phyloP scores from a whole-genome alignment of 2,888 invertebrate species.

The Oxycera nigricornis region DNA sequence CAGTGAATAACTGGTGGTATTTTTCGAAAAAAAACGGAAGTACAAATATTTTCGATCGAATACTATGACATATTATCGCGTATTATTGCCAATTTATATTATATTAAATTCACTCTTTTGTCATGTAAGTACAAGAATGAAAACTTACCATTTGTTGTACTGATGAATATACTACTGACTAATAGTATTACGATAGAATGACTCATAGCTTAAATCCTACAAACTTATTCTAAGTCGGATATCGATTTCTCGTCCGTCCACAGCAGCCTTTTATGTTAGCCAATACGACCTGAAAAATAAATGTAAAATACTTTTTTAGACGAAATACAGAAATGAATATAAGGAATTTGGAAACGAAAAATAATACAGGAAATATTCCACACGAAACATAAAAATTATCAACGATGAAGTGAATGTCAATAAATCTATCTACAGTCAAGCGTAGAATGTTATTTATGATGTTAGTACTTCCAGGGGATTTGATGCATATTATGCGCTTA shows the following conservation, averaged over 20 bases:
- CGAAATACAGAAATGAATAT: background rate
- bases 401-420: too few relatives aligned
- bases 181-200: constrained; percentile 38
- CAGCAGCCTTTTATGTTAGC: background rate
- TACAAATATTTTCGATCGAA: too few relatives aligned
- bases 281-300: constrained; percentile 22
- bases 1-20: too few relatives aligned
- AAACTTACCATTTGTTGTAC: constrained; percentile 45
- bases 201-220: constrained; percentile 39
- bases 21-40: too few relatives aligned
- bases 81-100: background rate
- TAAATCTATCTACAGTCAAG: too few relatives aligned
- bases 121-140: background rate
- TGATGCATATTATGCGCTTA: too few relatives aligned
- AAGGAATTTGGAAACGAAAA: background rate
- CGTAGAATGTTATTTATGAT: too few relatives aligned
- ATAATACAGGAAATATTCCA: background rate
- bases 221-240: constrained; percentile 28
- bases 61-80: too few relatives aligned
- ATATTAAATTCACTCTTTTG: background rate
- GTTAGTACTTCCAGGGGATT: too few relatives aligned
- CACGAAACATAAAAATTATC: too few relatives aligned
- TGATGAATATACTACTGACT: constrained; percentile 46
- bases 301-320: constrained; percentile 12
- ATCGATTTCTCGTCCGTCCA: background rate